These are phyloP conservation scores for Paraplagusia blochii DNA, from an alignment of 2,113 vertebrate genomes.

Conservation along the genomic window DNA sequence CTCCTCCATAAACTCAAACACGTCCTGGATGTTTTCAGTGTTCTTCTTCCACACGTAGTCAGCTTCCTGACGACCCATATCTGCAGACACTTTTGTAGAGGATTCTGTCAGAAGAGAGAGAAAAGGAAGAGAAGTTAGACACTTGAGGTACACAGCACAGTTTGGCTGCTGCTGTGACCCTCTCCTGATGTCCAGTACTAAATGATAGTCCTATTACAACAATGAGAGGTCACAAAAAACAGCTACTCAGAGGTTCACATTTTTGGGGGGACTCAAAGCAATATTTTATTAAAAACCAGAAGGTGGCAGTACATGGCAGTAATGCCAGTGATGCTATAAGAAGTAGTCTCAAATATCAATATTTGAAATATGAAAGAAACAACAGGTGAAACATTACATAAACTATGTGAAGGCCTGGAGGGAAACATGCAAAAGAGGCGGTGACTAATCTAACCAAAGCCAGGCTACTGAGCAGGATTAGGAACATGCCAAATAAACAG, in stretches of 20 bases:
- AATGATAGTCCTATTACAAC: too few species aligned
- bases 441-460: conserved; percentile 7
- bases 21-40: conserved; percentile 89
- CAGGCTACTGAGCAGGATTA: conserved; percentile 38
- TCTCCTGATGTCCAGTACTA: conserved; percentile 1
- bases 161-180: conserved; percentile 2
- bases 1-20: conserved; percentile 91
- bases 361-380: too few species aligned
- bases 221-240: conserved; percentile 6
- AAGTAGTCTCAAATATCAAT: too few species aligned
- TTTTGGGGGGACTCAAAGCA: too few species aligned
- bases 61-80: conserved; percentile 85
- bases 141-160: background rate
- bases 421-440: background rate
- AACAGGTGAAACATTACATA: too few species aligned
- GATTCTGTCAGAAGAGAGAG: conserved; percentile 54
- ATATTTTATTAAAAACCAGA: too few species aligned
- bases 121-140: background rate
- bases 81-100: conserved; percentile 75
- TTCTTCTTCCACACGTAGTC: conserved; percentile 88
- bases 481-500: conserved; percentile 33
- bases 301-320: too few species aligned
- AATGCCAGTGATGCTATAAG: too few species aligned
- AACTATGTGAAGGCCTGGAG: background rate
- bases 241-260: conserved; percentile 24